A percentile compares a stretch with the other conserved stretches of the same genome.
Conservation (phyloP, 2,888 invertebrate species). For the Hemicrepidius hirtus region DNA sequence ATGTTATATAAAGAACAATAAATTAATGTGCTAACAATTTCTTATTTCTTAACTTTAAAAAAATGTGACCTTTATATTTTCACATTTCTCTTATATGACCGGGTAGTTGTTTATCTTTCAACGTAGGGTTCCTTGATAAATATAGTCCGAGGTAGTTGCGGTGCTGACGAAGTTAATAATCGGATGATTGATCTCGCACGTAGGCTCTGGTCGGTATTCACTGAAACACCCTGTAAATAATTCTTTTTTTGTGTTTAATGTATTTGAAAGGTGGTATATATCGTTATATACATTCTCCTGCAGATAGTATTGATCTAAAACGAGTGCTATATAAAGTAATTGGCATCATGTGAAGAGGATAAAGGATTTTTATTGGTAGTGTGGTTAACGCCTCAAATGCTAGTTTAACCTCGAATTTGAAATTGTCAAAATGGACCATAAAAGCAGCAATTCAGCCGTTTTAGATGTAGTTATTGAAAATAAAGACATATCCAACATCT, state of each 20-base stretch:
- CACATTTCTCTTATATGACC: too few relatives aligned
- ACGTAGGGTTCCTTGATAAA: too few relatives aligned
- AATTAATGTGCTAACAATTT: constrained; percentile 14
- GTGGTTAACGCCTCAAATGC: constrained; percentile 26
- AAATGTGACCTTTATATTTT: too few relatives aligned
- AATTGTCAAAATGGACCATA: constrained; percentile 45
- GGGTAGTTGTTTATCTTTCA: too few relatives aligned
- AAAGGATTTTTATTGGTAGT: constrained; percentile 17
- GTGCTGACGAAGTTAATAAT: too few relatives aligned
- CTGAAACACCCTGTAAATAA: too few relatives aligned
- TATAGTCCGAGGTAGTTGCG: too few relatives aligned
- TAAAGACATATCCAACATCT: constrained; percentile 67
- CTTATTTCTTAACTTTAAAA: background rate
- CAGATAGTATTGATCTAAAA: constrained; percentile 11
- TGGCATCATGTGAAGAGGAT: background rate
- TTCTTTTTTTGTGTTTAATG: background rate
- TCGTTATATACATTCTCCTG: too few relatives aligned
- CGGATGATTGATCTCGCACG: too few relatives aligned
- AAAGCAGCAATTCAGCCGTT: constrained; percentile 68
- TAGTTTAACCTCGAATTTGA: constrained; percentile 33
- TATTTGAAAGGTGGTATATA: constrained; percentile 6
- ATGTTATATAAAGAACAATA: constrained; percentile 26
- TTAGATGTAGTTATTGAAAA: constrained; percentile 71
- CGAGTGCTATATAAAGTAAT: background rate
- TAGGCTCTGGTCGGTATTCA: too few relatives aligned